Conservation (phyloP, 2,797 vertebrate genomes). For the Epinephelus awoara region DNA sequence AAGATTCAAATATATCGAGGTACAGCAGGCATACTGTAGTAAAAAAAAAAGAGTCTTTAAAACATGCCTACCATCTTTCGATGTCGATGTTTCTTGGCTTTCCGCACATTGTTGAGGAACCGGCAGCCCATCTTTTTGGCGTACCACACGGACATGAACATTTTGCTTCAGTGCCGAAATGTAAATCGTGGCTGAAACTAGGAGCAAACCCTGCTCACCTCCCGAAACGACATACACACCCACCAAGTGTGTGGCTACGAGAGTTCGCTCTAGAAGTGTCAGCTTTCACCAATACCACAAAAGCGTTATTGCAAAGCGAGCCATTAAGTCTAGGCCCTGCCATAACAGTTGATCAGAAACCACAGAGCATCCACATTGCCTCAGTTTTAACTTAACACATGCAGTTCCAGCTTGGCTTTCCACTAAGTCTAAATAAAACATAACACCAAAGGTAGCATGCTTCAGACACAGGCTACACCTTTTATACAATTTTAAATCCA, state of each 20-base stretch:
- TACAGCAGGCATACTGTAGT: not conserved
- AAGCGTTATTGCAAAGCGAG: slow-evolving; percentile 23
- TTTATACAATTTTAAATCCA: slow-evolving; percentile 40
- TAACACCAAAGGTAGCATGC: slow-evolving; percentile 19
- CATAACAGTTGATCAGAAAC: slow-evolving; percentile 50
- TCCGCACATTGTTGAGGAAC: slow-evolving; percentile 86
- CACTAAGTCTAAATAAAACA: slow-evolving; percentile 23
- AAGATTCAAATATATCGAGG: slow-evolving; percentile 1
- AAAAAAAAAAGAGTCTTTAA: slow-evolving; percentile 7
- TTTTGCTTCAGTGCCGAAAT: slow-evolving; percentile 64
- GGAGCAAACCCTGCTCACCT: slow-evolving; percentile 53
- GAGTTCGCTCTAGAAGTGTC: slow-evolving; percentile 38
- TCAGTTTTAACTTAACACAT: slow-evolving; percentile 28
- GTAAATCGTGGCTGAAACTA: slow-evolving; percentile 26
- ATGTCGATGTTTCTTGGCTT: slow-evolving; percentile 82
- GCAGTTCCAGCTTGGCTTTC: slow-evolving; percentile 36
- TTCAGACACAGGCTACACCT: slow-evolving; percentile 28
- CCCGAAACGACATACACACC: slow-evolving; percentile 47
- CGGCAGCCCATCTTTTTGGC: slow-evolving; percentile 88
- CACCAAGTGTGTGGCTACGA: slow-evolving; percentile 18
- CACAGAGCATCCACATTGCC: slow-evolving; percentile 1
- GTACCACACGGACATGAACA: slow-evolving; percentile 91
- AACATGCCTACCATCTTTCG: slow-evolving; percentile 81
- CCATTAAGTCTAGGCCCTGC: slow-evolving; percentile 33
- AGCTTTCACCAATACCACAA: slow-evolving; percentile 36